Conservation (phyloP, 2,888 invertebrate species). For the Horisme vitalbata region DNA sequence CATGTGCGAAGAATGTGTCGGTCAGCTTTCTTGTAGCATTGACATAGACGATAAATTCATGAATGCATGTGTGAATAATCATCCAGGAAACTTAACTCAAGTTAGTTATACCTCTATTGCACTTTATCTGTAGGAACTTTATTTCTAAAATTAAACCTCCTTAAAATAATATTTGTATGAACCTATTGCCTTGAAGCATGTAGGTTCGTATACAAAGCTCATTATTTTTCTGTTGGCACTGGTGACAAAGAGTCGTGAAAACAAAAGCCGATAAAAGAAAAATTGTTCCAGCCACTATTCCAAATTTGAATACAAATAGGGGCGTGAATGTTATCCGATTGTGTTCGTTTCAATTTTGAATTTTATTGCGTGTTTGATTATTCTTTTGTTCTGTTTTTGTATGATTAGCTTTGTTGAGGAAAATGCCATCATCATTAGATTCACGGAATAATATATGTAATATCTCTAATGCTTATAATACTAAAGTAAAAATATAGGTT, state of each 20-base stretch:
- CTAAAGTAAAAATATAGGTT: no score
- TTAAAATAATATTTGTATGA: no score
- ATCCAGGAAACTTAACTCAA: no score
- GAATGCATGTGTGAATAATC: no score
- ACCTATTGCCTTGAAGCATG: no score
- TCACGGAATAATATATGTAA: no score
- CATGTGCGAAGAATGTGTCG: conserved; percentile 12
- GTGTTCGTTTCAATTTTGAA: conserved; percentile 62
- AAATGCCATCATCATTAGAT: conserved; percentile 1
- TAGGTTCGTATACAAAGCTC: no score
- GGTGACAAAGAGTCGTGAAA: conserved; percentile 28
- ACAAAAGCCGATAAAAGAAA: conserved; percentile 44
- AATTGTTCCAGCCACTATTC: conserved; percentile 47
- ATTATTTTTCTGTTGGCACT: neutral
- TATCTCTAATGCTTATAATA: no score
- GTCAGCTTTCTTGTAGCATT: conserved; percentile 8
- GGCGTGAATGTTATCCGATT: conserved; percentile 65
- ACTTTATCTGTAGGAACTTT: neutral
- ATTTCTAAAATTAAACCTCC: neutral
- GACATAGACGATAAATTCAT: neutral
- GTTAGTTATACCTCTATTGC: neutral
- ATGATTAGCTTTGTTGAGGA: conserved; percentile 36
- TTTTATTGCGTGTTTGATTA: conserved; percentile 64
- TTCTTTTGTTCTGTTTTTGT: conserved; percentile 69
- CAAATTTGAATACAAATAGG: conserved; percentile 72